Evolutionary conservation across 2,888 invertebrate genomes (phyloP), one percentile per base, ranked within the genome.

Genomic region (Nasonovia ribisnigri): DNA sequence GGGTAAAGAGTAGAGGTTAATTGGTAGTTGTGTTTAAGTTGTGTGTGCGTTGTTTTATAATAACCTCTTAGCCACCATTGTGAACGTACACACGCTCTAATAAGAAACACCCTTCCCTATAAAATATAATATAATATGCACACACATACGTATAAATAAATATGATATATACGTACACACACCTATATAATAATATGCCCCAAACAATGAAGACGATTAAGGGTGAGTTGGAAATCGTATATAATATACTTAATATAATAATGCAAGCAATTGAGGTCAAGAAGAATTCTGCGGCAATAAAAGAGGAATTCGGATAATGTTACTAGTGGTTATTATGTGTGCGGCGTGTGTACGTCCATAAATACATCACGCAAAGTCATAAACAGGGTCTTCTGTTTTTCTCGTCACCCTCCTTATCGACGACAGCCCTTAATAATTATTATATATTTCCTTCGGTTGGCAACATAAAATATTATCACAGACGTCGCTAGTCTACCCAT

Each of bases 251-350:
- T 89, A 89, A 92, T 91, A 91, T 87, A 89, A 88, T 57, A 89
- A 92, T 48, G 90, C 93, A 77, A 90, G 93, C 93, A 60, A 93
- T 93, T 60, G 93, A 90, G 93, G 89, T 90, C 93, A 90, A 57
- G 90, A 93, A 93, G 93, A 93, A 93, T 93, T 93, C 60, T 84
- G 90, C 90, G 86, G 89, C 93, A 93, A 93, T 93, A 93, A 93
- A 90, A 86, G 90, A 93, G 93, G 93, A 93, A 93, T 93, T 93
- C 93, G 90, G 89, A 93, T 93, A 93, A 93, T 90, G 93, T 93
- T 93, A 90, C 93, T 86, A 90, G 90, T 84, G 93, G 93, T 93
- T 93, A 93, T 93, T 90, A 90, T 93, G 90, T 93, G 84, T 90
- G 46, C 86, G 48, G 29, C 48, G 67, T 88, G 51, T 88, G 88